Evolutionary conservation across 2,113 vertebrate genomes (phyloP).

Genomic region (Marcusenius ussheri): DNA sequence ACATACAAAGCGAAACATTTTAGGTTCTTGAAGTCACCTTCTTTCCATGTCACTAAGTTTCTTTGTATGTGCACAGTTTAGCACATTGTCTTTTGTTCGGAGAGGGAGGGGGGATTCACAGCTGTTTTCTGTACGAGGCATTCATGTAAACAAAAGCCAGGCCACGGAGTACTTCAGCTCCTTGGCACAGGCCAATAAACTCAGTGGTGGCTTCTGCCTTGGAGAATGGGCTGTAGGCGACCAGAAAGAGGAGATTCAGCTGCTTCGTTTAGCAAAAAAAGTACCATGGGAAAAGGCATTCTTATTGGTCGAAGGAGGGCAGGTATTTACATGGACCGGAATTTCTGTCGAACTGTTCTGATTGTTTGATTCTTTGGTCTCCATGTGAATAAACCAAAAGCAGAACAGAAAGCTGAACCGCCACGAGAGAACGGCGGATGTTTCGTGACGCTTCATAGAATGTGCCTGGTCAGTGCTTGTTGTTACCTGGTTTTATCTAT

Average conservation of each 20-base stretch:
- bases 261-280: background rate
- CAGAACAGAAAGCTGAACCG: background rate
- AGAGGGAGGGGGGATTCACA: background rate
- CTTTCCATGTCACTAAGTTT: slow-evolving; percentile 15
- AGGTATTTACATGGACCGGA: background rate
- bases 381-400: background rate
- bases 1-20: slow-evolving; percentile 41
- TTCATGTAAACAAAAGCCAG: background rate
- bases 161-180: background rate
- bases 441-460: background rate
- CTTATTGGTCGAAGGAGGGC: background rate
- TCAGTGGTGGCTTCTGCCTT: background rate
- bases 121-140: background rate
- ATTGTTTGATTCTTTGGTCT: background rate
- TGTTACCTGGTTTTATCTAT: background rate
- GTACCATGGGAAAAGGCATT: background rate
- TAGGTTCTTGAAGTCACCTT: slow-evolving; percentile 21
- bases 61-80: background rate
- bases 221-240: background rate
- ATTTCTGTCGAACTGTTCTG: background rate
- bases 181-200: background rate
- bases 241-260: background rate
- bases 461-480: background rate
- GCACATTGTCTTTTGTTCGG: background rate
- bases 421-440: background rate